Conservation (phyloP, 1,140 invertebrate genomes). For the Aphelenchoides fujianensis region DNA sequence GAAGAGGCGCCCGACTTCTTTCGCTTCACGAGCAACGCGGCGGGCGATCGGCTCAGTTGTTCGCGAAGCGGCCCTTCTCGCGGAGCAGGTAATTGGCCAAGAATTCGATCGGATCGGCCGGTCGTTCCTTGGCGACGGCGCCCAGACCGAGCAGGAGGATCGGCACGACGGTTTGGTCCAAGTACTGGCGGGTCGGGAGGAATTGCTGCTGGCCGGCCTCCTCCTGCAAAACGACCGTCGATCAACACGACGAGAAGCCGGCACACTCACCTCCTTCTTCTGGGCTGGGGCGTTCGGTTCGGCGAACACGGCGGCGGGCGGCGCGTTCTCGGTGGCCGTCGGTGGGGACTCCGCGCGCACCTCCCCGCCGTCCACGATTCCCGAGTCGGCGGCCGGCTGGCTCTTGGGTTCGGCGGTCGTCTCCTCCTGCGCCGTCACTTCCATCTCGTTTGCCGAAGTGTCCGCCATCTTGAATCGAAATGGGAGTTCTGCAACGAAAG, state of each 20-base stretch:
- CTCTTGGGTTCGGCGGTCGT: neutral
- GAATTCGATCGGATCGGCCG: conserved; percentile 84
- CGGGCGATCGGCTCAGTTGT: too few species aligned
- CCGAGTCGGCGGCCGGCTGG: neutral
- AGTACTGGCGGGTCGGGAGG: conserved; percentile 88
- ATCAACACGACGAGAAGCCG: neutral
- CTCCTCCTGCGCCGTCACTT: neutral
- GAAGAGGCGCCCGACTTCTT: too few species aligned
- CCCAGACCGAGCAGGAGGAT: conserved; percentile 87
- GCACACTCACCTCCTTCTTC: conserved; percentile 18
- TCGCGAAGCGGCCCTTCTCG: conserved; percentile 81
- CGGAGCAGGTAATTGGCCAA: conserved; percentile 84
- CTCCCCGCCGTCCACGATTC: neutral
- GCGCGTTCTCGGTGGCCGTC: neutral
- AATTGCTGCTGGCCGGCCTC: conserved; percentile 71
- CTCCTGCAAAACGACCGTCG: conserved; percentile 29
- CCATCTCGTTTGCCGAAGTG: neutral
- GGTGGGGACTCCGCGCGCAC: neutral
- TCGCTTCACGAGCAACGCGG: too few species aligned
- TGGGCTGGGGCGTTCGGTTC: neutral
- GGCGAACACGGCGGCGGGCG: neutral
- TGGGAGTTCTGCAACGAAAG: too few species aligned
- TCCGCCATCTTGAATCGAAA: neutral
- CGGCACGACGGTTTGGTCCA: conserved; percentile 91
- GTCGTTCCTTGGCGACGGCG: conserved; percentile 82